Percentiles rank a stretch among this genome's conserved stretches.
These are phyloP conservation scores for Masnerella sp. DNA, from an alignment of 2,888 invertebrate genomes.

Conservation along the genomic window DNA sequence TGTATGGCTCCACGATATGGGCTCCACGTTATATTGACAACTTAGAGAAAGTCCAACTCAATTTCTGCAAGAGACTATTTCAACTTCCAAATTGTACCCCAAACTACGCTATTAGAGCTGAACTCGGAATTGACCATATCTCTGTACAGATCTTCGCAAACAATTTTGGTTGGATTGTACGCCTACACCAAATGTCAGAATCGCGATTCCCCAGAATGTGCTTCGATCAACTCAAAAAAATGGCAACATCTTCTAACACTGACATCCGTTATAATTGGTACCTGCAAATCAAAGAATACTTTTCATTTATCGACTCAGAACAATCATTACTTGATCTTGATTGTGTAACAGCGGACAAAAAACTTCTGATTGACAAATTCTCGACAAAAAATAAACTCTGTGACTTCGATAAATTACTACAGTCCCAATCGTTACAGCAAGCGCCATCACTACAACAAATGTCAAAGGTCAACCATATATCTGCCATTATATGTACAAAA, in stretches of 20 bases:
- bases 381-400: too few species aligned
- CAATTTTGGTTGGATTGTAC: background rate
- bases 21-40: too few species aligned
- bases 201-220: background rate
- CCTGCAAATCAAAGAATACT: background rate
- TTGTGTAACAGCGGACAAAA: too few species aligned
- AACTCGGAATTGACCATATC: background rate
- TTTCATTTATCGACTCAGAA: background rate
- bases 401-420: too few species aligned
- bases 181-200: background rate
- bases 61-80: background rate
- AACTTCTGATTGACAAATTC: too few species aligned
- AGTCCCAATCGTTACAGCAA: too few species aligned
- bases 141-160: background rate
- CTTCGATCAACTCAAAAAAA: background rate
- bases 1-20: too few species aligned
- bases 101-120: background rate
- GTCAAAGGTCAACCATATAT: too few species aligned
- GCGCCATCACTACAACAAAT: too few species aligned
- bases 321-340: background rate
- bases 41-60: background rate
- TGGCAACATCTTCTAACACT: background rate
- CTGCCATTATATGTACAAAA: too few species aligned
- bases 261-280: background rate
- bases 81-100: background rate